Evolutionary conservation across 2,888 invertebrate species (phyloP), one percentile per base, ranked within the genome.

Genomic region (Ceratothoa steindachneri): DNA sequence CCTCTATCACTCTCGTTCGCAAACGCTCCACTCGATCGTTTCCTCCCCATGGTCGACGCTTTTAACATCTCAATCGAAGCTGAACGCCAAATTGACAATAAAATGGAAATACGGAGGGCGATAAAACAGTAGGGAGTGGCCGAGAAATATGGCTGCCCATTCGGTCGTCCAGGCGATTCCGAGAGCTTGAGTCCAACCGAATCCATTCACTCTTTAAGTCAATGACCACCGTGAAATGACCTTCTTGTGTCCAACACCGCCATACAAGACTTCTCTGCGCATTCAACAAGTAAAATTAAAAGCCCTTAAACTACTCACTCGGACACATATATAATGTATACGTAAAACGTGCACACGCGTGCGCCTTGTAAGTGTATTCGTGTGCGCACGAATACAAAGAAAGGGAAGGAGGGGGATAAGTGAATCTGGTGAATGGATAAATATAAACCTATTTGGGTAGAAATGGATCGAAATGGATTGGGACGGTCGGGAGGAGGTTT

Each of bases 271-370:
- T 60, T 7, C 24, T 51, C 22, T 24, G 24, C 1, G 27, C 27
- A 60, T 60, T 60, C 60, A 60, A 60, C 60, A 60, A 60, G 60
- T 60, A 60, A 24, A 60, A 60, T 60, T 60, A 60, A 60, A 60
- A 24, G 27, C 24, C 60, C 22, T 24, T 60, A 60, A 60, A 60
- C 12, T n/a, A n/a, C n/a, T n/a, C n/a, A n/a, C n/a, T n/a, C n/a
- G n/a, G n/a, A n/a, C n/a, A n/a, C n/a, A n/a, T n/a, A n/a, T n/a
- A n/a, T n/a, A n/a, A n/a, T n/a, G n/a, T n/a, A 60, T 60, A 60
- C 41, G 41, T 15, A 15, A 9, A 9, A 41, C 15, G 41, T 41
- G 15, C 24, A 60, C 1, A 51, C 19, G 52, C 19, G 52, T n/a
- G n/a, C n/a, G n/a, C n/a, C n/a, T n/a, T 51, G 52, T 51, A 3